Percentiles rank a stretch among this genome's conserved stretches.
phyloP scores from a whole-genome alignment of 2,113 vertebrate genomes.

The Chloroceryle aenea region DNA sequence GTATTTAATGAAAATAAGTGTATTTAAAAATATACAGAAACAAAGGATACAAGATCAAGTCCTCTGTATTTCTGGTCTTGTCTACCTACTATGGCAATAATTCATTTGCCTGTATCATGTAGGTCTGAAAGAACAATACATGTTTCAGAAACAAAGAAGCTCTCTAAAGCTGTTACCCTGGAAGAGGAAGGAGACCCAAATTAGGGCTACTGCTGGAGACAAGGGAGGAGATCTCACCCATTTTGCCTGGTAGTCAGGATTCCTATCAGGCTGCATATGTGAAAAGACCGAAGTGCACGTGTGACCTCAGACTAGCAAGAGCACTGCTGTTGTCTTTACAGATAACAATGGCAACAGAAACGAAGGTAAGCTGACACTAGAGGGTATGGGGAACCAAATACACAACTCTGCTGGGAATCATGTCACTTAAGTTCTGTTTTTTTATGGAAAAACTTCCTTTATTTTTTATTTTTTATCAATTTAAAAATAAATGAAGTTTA shows the following conservation, averaged over 20 bases:
- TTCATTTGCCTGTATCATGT: neutral
- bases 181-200: neutral
- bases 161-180: neutral
- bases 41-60: neutral
- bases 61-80: neutral
- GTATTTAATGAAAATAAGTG: neutral
- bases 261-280: neutral
- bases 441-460: neutral
- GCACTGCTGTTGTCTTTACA: neutral
- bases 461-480: neutral
- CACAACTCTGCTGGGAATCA: neutral
- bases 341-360: neutral
- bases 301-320: neutral
- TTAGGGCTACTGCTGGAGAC: neutral
- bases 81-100: neutral
- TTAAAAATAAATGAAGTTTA: neutral
- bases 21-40: neutral
- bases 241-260: neutral
- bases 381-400: neutral
- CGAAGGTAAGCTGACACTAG: neutral
- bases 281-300: neutral
- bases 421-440: neutral
- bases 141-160: neutral
- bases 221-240: neutral
- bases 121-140: neutral